phyloP scores from a whole-genome alignment of 2,888 invertebrate genomes.

The Apamea anceps region DNA sequence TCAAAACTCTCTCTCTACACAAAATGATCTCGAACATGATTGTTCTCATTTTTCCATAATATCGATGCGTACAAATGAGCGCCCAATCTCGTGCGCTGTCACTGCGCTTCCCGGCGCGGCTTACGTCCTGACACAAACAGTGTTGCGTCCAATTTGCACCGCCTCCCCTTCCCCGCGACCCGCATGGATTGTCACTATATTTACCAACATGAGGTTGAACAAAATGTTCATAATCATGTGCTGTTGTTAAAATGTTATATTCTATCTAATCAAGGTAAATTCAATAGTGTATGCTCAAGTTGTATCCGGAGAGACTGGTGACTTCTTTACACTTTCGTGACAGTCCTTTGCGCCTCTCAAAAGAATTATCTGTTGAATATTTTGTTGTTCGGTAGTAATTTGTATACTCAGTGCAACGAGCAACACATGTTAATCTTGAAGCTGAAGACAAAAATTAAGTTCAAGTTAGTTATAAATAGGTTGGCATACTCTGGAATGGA shows the following conservation, averaged over 20 bases:
- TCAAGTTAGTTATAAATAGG: background rate
- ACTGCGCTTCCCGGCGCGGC: slow-evolving; percentile 52
- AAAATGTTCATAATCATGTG: background rate
- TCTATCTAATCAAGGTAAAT: background rate
- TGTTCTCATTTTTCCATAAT: slow-evolving; percentile 5
- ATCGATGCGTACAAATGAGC: slow-evolving; percentile 24
- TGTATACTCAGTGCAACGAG: background rate
- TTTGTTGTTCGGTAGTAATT: background rate
- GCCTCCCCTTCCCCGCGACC: background rate
- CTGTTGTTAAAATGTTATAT: background rate
- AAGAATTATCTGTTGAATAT: background rate
- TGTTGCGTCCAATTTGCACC: slow-evolving; percentile 64
- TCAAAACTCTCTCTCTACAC: too few species aligned
- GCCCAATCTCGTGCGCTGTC: slow-evolving; percentile 43
- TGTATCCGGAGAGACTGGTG: background rate
- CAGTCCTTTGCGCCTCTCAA: background rate
- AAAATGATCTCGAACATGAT: background rate
- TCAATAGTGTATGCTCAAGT: background rate
- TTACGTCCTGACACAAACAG: slow-evolving; percentile 53
- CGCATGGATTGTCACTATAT: slow-evolving; percentile 44
- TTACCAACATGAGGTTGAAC: slow-evolving; percentile 1
- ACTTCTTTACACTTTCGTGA: background rate
- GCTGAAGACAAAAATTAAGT: background rate
- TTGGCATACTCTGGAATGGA: too few species aligned
- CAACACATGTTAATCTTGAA: background rate